Percentiles rank a stretch among this genome's conserved stretches.
These are phyloP conservation scores for Candidula unifasciata DNA, from an alignment of 2,888 invertebrate species.

Conservation along the genomic window DNA sequence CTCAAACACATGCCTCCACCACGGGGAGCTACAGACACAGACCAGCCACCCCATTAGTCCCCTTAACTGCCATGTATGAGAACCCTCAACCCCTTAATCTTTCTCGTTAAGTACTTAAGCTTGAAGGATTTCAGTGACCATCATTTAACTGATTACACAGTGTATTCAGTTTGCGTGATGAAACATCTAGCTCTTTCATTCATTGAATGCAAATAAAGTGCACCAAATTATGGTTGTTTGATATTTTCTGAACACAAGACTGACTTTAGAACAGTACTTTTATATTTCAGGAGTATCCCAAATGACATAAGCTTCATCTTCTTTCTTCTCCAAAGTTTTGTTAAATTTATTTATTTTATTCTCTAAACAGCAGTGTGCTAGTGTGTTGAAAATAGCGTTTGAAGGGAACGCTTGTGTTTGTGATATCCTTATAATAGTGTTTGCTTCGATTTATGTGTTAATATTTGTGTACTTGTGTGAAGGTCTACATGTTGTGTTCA, in stretches of 20 bases:
- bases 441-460: not conserved
- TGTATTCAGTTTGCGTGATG: conserved; percentile 10
- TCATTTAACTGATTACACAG: conserved; percentile 38
- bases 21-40: conserved; percentile 71
- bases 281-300: conserved; percentile 20
- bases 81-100: conserved; percentile 21
- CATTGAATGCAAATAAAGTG: conserved; percentile 31
- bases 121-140: conserved; percentile 37
- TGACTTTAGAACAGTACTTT: not conserved
- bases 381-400: conserved; percentile 18
- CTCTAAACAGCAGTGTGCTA: not conserved
- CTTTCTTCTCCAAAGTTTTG: not conserved
- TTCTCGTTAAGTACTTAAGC: conserved; percentile 37
- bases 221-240: conserved; percentile 24
- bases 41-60: conserved; percentile 73
- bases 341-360: conserved; percentile 18
- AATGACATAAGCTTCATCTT: not conserved
- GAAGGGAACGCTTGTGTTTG: conserved; percentile 28
- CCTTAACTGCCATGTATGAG: not conserved
- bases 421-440: not conserved
- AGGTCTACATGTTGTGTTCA: not conserved
- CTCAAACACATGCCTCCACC: conserved; percentile 73
- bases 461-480: not conserved
- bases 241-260: not conserved
- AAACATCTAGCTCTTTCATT: conserved; percentile 31